These are phyloP conservation scores for Engystomops pustulosus DNA, from an alignment of 2,113 vertebrate genomes.

Conservation along the genomic window DNA sequence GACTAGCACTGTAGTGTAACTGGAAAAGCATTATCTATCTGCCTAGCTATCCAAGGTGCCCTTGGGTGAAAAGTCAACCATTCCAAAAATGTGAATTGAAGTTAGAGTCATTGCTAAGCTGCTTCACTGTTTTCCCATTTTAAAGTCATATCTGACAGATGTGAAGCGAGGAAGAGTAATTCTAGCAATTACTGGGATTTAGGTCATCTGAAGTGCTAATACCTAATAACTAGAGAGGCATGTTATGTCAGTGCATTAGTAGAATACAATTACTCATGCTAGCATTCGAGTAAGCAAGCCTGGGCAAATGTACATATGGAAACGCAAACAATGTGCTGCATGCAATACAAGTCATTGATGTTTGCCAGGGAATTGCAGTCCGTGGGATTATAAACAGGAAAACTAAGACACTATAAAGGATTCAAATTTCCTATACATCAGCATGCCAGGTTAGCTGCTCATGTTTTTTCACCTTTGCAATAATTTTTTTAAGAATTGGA, in stretches of 20 bases:
- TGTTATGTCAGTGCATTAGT: constrained; percentile 31
- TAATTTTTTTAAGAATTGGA: constrained; percentile 9
- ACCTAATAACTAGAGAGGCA: constrained; percentile 34
- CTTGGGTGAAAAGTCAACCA: background rate
- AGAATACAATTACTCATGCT: constrained; percentile 21
- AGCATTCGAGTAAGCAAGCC: constrained; percentile 37
- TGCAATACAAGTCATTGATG: constrained; percentile 50
- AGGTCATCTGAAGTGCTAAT: constrained; percentile 43
- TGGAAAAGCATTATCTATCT: constrained; percentile 19
- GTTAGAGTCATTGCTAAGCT: constrained; percentile 21
- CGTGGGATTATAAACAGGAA: constrained; percentile 57
- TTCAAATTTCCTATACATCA: constrained; percentile 6
- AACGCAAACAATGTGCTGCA: constrained; percentile 40
- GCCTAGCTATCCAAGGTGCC: background rate
- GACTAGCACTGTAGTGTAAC: constrained; percentile 7
- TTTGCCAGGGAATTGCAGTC: constrained; percentile 46
- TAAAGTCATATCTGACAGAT: constrained; percentile 45
- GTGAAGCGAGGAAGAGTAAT: constrained; percentile 34
- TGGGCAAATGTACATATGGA: constrained; percentile 41
- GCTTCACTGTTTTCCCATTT: constrained; percentile 26
- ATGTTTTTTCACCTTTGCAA: background rate
- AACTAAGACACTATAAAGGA: constrained; percentile 48
- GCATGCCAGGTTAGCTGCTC: constrained; percentile 34
- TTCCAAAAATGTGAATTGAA: constrained; percentile 19
- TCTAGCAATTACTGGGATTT: constrained; percentile 38